Evolutionary conservation across 2,797 vertebrate genomes (phyloP), one percentile per base, ranked within the genome.

Genomic region (Neosilurus mollespiculum): DNA sequence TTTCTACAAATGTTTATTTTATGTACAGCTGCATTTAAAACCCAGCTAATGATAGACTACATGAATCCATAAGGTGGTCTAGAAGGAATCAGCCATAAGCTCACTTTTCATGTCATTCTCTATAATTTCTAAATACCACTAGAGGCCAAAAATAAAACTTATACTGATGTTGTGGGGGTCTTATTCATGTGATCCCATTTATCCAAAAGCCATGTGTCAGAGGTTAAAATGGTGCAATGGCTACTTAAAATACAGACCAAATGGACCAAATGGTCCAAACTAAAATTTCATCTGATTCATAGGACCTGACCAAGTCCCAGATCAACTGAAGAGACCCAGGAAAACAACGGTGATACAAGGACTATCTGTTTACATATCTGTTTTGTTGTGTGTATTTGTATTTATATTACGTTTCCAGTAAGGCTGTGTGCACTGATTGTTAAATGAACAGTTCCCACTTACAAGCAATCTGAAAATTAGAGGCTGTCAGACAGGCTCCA

Each of bases 371-470:
- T 81, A 26, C 64, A 51, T 61, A 81, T 61, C 22, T 43, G 22
- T 56, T 76, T 49, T 78, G 34, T 30, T 59, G 69, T 72, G 59
- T 78, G 73, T 49, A 30, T 65, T 65, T 43, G 26, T 64, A 51
- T 51, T 79, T 37, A 78, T 54, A 77, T 65, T 20, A 58, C 43
- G 10, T 67, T 66, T 80, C 51, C 64, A 34, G 26, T 69, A 80
- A 80, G 26, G 72, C 11, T 54, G 49, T 71, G 56, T 62, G 43
- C 62, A 54, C 79, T 81, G 80, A 85, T 62, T 85, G 56, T 62
- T 81, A 81, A 85, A 85, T 85, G 65, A 81, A 81, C 58, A 80
- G 83, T 81, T 85, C 56, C 79, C 56, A 62, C 54, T 77, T 70
- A 18, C 54, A 30, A 69, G 79, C 73, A 85, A 81, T 85, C 22